Conservation (phyloP, 1,140 invertebrate species). For the Drosophila dunni region DNA sequence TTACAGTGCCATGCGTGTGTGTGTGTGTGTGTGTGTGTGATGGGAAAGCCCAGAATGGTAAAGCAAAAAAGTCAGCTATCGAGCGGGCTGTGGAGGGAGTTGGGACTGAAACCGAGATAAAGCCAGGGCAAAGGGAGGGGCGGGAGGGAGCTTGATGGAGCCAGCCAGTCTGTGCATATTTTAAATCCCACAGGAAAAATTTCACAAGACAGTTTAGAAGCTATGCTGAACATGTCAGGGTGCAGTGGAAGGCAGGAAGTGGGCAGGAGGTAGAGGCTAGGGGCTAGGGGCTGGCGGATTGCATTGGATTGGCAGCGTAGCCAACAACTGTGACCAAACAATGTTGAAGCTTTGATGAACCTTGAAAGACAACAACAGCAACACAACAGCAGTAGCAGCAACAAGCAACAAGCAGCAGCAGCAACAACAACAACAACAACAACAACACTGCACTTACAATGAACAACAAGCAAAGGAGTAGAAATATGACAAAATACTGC, state of each 20-base stretch:
- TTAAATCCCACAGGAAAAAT: constrained; percentile 81
- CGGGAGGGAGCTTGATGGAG: constrained; percentile 27
- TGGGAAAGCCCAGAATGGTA: constrained; percentile 3
- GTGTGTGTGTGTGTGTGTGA: background rate
- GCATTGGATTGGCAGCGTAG: constrained; percentile 48
- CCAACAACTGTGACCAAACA: constrained; percentile 82
- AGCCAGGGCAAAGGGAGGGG: background rate
- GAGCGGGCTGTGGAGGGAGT: background rate
- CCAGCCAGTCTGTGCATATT: constrained; percentile 74
- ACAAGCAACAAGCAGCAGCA: constrained; percentile 23
- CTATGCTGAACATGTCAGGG: constrained; percentile 62
- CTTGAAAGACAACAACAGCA: constrained; percentile 71
- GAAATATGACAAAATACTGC: constrained; percentile 78
- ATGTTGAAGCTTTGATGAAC: constrained; percentile 83
- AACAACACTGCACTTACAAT: constrained; percentile 5
- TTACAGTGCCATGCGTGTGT: constrained; percentile 23
- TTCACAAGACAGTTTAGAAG: constrained; percentile 80
- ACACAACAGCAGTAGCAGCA: constrained; percentile 32
- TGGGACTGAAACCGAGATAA: background rate
- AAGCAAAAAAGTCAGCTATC: constrained; percentile 68
- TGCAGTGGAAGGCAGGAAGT: background rate
- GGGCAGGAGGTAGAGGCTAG: background rate
- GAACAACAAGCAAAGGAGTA: constrained; percentile 25
- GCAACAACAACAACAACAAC: constrained; percentile 15
- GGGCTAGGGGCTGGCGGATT: background rate